Evolutionary conservation across 2,113 vertebrate genomes (phyloP).

Genomic region (Paramisgurnus dabryanus): DNA sequence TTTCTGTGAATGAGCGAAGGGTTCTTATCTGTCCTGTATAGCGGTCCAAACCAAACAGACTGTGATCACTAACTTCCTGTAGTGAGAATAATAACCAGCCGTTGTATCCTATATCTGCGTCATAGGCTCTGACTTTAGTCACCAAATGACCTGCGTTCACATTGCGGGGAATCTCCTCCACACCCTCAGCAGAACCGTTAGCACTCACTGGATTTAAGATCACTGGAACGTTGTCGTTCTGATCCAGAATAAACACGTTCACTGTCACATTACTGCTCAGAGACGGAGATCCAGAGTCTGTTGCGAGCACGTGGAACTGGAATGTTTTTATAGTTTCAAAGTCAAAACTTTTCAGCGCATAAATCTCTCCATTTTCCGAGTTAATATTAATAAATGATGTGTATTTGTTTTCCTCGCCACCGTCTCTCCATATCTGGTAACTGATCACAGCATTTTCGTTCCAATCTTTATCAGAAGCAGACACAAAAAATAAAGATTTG

Average conservation of each 20-base stretch:
- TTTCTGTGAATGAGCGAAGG: constrained; percentile 6
- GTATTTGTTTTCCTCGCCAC: neutral
- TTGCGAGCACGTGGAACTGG: constrained; percentile 54
- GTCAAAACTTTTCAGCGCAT: constrained; percentile 60
- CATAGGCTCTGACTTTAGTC: constrained; percentile 3
- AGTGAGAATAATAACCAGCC: constrained; percentile 4
- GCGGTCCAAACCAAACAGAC: neutral
- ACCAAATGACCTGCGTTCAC: constrained; percentile 2
- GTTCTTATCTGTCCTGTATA: constrained; percentile 3
- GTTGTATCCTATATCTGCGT: neutral
- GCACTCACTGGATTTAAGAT: constrained; percentile 44
- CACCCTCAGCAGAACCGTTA: constrained; percentile 48
- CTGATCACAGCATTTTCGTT: constrained; percentile 46
- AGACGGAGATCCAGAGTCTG: constrained; percentile 48
- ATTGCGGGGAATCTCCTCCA: constrained; percentile 38
- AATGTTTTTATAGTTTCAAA: constrained; percentile 62
- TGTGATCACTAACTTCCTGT: neutral
- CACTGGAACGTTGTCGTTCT: constrained; percentile 59
- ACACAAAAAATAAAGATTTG: constrained; percentile 61
- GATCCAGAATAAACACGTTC: constrained; percentile 55
- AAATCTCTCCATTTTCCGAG: constrained; percentile 61
- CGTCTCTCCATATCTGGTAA: constrained; percentile 62
- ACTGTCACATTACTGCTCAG: constrained; percentile 55
- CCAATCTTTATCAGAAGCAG: constrained; percentile 62
- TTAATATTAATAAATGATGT: constrained; percentile 63